Base-by-base conservation (phyloP, 2,113 vertebrate species). In the Engraulis encrasicolus region DNA sequence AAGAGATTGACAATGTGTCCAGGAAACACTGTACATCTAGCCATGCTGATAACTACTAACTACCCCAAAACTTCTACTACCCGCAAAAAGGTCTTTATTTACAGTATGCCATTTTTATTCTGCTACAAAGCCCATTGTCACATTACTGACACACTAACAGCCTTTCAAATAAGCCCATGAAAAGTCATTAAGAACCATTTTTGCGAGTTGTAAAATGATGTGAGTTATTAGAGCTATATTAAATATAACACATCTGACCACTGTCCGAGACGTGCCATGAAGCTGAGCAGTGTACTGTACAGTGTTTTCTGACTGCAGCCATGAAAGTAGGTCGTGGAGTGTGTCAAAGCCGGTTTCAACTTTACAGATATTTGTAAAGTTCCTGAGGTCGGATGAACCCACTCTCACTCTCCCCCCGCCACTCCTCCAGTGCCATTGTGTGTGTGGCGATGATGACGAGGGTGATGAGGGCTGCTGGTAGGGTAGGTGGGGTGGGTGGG, bases 341-440 rank as follows among this genome's bases (percentile, higher is more conserved):
- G 17, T 17, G 27, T 74, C 31, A 66, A 34, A 31, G 31, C 66
- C 17, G 66, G n/a, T n/a, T 74, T 23, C 34, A 34, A 74, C 34
- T 14, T 74, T 34, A 31, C 66, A 74, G 66, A 74, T 74, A 23
- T 74, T 74, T 74, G 66, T 74, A 36, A 74, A 74, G 66, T 74
- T 36, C 66, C 66, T 17, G 66, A 74, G 27, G 2, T 14, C 40
- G 66, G 31, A 1, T 14, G 15, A 12, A 31, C 31, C 66, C 0
- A 34, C 2, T 74, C 11, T 74, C 27, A 11, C 15, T 31, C 6
- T 14, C 9, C 66, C 18, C 2, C 14, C 66, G n/a, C n/a, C n/a
- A n/a, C n/a, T n/a, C n/a, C n/a, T n/a, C n/a, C n/a, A n/a, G n/a
- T 71, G 66, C 27, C 66, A 15, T 11, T 34, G 27, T 34, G 23